Conservation (phyloP, 2,888 invertebrate genomes). For the Zygaena filipendulae region DNA sequence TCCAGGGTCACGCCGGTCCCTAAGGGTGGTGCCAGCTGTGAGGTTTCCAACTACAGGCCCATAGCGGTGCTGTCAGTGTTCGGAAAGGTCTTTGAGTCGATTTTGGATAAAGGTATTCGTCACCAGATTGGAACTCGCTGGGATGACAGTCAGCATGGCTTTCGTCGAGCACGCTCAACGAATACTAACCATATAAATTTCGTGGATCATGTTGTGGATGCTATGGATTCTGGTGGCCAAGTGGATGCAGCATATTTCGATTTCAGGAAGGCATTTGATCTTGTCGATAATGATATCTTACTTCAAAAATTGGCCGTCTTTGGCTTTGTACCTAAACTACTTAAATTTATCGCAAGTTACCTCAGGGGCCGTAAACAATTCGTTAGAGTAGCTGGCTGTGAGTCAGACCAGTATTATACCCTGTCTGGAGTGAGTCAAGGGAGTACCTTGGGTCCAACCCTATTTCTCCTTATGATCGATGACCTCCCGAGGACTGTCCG, state of each 20-base stretch:
- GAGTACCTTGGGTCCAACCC: conserved; percentile 2
- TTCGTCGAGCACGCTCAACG: conserved; percentile 4
- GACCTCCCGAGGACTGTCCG: conserved; percentile 5
- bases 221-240: conserved; percentile 4
- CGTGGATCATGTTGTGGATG: conserved; percentile 1
- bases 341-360: conserved; percentile 6
- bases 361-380: conserved; percentile 4
- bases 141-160: conserved; percentile 4
- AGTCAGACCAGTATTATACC: not conserved
- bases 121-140: not conserved
- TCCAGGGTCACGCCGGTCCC: conserved; percentile 7
- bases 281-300: conserved; percentile 4
- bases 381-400: not conserved
- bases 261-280: conserved; percentile 9
- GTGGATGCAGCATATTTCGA: conserved; percentile 11
- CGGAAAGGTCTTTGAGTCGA: conserved; percentile 4
- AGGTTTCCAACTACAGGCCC: conserved; percentile 3
- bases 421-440: not conserved
- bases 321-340: conserved; percentile 3
- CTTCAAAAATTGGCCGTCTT: conserved; percentile 1
- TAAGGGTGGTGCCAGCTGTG: conserved; percentile 1
- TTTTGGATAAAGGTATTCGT: conserved; percentile 1
- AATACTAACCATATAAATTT: conserved; percentile 3
- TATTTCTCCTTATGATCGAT: conserved; percentile 9
- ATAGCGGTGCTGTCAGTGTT: conserved; percentile 5